Percentiles rank a stretch among this genome's conserved stretches.
phyloP scores from a whole-genome alignment of 2,113 vertebrate genomes.

The Chrysemys picta region DNA sequence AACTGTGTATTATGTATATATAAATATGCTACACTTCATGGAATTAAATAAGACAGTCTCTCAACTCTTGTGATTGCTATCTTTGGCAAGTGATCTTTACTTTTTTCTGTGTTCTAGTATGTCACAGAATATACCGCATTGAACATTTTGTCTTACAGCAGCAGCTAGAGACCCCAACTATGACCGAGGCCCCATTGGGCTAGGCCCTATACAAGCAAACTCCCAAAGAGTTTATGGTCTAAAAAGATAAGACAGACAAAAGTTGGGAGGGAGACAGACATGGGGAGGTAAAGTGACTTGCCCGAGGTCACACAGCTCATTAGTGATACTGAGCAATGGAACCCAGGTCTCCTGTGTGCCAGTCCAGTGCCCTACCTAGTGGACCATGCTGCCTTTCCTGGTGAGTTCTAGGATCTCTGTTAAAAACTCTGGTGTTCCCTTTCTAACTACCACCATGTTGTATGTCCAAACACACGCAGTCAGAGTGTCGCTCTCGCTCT shows the following conservation, averaged over 20 bases:
- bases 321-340: background rate
- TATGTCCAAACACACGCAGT: background rate
- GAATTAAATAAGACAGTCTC: background rate
- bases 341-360: background rate
- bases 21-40: background rate
- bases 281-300: background rate
- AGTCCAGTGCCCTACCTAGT: background rate
- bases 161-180: background rate
- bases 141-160: background rate
- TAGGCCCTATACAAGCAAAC: background rate
- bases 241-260: background rate
- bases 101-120: background rate
- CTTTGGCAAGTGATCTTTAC: background rate
- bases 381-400: background rate
- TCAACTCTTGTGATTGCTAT: background rate
- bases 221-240: background rate
- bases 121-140: background rate
- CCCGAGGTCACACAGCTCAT: background rate
- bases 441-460: background rate
- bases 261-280: background rate
- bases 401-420: background rate
- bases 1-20: background rate
- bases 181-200: background rate
- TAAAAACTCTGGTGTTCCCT: background rate
- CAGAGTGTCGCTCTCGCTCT: background rate